Base-by-base conservation (phyloP, 2,888 invertebrate species). In the Laothoe populi region DNA sequence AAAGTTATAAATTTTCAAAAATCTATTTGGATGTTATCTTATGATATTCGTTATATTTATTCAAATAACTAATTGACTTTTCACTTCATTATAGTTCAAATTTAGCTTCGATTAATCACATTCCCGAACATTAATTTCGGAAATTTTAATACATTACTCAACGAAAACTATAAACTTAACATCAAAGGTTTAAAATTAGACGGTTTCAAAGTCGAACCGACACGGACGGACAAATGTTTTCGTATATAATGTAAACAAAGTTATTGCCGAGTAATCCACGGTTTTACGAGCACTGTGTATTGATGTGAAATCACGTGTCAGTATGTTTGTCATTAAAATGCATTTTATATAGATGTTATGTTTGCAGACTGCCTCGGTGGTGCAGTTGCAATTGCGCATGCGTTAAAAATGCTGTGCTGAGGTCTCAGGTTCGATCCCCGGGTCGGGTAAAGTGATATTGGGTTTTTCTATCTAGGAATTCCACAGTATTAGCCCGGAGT, bases 181-280 rank as follows among this genome's bases (percentile, higher is more conserved):
- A 88, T 88, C 88, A 90, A 90, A 88, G 76, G 76, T 78, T 84
- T 78, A 84, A 82, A 83, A 79, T 85, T 84, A 76, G 77, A 71
- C 48, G 48, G 72, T 76, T 79, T 80, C 80, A 79, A 79, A 83
- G 85, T 82, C 68, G 69, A 73, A 73, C 74, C 75, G 74, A 76
- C 73, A 78, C 66, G 72, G 74, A 81, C 82, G 73, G 74, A 81
- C 82, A 82, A 85, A 86, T 84, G 83, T 81, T 83, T 82, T 81
- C 73, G 77, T 59, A 58, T 19, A 38, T 59, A 58, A 46, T 40
- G 62, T 62, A 62, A 58, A 62, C 58, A 62, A 19, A 24, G 40
- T 48, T 48, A 57, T 58, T 46, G 57, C 44, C 21, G 61, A 44
- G 35, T 61, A 57, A 45, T 45, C n/a, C 24, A 35, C 38, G 48